These are phyloP conservation scores for Gallinago solitaria DNA, from an alignment of 2,797 vertebrate species.

Conservation along the genomic window DNA sequence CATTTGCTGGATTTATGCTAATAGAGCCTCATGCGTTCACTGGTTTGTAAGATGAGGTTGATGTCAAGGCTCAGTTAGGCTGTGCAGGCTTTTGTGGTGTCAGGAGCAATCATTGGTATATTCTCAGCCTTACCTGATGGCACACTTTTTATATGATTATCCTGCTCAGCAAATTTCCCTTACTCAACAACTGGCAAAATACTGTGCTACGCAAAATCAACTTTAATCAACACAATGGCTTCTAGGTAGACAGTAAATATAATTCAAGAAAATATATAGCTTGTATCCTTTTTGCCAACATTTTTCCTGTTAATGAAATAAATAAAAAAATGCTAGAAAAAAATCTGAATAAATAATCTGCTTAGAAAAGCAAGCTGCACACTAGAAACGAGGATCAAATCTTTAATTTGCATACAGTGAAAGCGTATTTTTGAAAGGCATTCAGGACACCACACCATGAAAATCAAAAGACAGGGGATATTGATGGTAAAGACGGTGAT, in stretches of 20 bases:
- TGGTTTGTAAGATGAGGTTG: not conserved
- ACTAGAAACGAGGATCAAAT: not conserved
- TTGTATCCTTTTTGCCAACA: not conserved
- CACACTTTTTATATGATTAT: not conserved
- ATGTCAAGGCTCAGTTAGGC: not conserved
- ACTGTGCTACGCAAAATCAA: not conserved
- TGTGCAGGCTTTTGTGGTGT: not conserved
- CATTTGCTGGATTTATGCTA: not conserved
- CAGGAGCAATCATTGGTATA: not conserved
- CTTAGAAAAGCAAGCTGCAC: not conserved
- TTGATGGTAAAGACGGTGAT: not conserved
- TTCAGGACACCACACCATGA: not conserved
- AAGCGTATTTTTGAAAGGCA: not conserved
- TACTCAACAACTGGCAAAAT: not conserved
- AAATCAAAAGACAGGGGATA: not conserved
- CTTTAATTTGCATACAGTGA: not conserved
- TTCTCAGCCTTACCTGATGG: rapidly evolving
- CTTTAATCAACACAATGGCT: not conserved
- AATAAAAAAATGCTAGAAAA: not conserved
- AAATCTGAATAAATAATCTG: not conserved
- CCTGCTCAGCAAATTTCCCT: not conserved
- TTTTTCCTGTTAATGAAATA: not conserved
- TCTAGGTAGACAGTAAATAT: not conserved
- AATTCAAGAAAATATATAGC: not conserved
- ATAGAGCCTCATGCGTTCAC: not conserved